phyloP scores from a whole-genome alignment of 1,140 invertebrate genomes.

The Drosophila albomicans region DNA sequence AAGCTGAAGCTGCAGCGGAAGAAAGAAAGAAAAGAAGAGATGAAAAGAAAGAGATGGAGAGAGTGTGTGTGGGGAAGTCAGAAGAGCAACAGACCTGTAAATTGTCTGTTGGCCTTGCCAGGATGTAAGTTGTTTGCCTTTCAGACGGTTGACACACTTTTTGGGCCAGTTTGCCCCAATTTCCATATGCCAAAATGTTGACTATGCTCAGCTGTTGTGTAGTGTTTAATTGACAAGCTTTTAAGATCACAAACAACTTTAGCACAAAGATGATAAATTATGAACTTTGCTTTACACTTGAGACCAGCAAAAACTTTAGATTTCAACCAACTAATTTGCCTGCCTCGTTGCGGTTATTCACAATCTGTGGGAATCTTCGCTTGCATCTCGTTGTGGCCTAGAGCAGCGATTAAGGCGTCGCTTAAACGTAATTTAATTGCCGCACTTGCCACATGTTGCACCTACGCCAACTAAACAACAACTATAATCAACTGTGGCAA shows the following conservation, averaged over 20 bases:
- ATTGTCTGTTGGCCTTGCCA: conserved; percentile 59
- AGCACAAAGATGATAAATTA: neutral
- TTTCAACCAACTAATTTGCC: neutral
- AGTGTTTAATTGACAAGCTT: conserved; percentile 21
- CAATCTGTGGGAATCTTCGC: neutral
- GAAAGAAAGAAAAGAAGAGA: conserved; percentile 1
- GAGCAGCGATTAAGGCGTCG: conserved; percentile 10
- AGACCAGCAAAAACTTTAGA: neutral
- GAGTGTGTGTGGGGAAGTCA: neutral
- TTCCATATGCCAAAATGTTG: conserved; percentile 47
- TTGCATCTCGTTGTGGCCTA: neutral
- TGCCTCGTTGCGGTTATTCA: neutral
- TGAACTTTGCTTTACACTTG: neutral
- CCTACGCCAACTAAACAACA: conserved; percentile 44
- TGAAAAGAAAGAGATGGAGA: neutral
- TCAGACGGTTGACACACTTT: conserved; percentile 62
- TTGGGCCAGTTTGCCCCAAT: conserved; percentile 33
- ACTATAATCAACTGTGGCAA: conserved; percentile 31
- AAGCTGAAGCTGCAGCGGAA: neutral
- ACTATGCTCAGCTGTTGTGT: neutral
- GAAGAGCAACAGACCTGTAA: conserved; percentile 24
- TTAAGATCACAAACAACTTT: conserved; percentile 6
- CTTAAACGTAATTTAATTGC: conserved; percentile 64
- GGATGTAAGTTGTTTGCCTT: conserved; percentile 47
- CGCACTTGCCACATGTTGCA: conserved; percentile 54